phyloP scores from a whole-genome alignment of 2,797 vertebrate genomes.

The Parambassis ranga region DNA sequence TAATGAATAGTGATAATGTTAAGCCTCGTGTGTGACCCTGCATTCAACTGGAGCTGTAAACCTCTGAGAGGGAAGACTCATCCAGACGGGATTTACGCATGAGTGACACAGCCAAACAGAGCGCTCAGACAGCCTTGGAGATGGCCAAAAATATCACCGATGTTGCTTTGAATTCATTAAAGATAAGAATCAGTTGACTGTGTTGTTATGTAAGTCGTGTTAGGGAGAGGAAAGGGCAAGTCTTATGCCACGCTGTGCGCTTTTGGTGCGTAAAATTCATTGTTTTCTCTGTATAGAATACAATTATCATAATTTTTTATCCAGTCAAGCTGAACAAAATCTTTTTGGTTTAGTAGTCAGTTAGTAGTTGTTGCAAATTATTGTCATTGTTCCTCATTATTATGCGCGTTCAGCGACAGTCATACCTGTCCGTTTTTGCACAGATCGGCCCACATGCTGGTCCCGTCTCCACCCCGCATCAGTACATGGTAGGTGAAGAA shows the following conservation, averaged over 20 bases:
- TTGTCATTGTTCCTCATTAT: too few relatives aligned
- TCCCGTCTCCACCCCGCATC: slow-evolving; percentile 95
- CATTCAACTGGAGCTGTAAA: neutral
- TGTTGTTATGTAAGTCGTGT: neutral
- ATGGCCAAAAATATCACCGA: neutral
- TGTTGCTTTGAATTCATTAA: neutral
- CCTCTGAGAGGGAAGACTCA: neutral
- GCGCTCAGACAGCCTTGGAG: neutral
- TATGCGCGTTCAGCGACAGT: rapidly evolving
- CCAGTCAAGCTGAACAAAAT: too few relatives aligned
- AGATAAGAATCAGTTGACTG: neutral
- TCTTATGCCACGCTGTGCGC: neutral
- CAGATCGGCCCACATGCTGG: slow-evolving; percentile 98
- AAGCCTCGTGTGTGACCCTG: neutral
- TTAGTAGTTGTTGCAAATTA: too few relatives aligned
- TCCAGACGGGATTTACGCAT: slow-evolving; percentile 32
- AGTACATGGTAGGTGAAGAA: slow-evolving; percentile 96
- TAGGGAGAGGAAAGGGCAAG: neutral
- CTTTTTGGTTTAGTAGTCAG: too few relatives aligned
- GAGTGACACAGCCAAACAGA: neutral
- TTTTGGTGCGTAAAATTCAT: slow-evolving; percentile 36
- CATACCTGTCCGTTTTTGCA: slow-evolving; percentile 96
- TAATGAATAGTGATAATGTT: neutral
- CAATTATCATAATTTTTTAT: too few relatives aligned
- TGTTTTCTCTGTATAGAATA: too few relatives aligned